phyloP scores from a whole-genome alignment of 2,113 vertebrate genomes.

The Cynopterus brachyotis region DNA sequence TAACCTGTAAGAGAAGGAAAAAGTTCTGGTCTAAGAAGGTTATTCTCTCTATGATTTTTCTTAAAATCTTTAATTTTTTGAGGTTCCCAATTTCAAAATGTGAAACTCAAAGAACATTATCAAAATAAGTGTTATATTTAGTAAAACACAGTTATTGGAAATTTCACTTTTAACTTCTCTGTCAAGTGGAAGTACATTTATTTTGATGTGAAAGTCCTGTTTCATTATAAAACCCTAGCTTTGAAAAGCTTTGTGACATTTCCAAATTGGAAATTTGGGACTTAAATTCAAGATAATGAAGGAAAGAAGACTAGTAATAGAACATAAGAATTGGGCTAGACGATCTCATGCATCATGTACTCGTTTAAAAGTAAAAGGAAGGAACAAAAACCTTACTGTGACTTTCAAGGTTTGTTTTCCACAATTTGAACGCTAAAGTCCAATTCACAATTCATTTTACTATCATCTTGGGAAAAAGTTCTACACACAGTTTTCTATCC shows the following conservation, averaged over 20 bases:
- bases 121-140: slow-evolving; percentile 19
- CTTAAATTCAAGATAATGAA: slow-evolving; percentile 62
- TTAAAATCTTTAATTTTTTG: neutral
- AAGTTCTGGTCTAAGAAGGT: neutral
- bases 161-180: slow-evolving; percentile 64
- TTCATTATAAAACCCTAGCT: slow-evolving; percentile 63
- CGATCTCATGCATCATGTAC: slow-evolving; percentile 14
- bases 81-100: slow-evolving; percentile 39
- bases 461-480: neutral
- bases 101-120: slow-evolving; percentile 41
- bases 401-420: slow-evolving; percentile 4
- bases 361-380: slow-evolving; percentile 2
- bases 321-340: slow-evolving; percentile 46
- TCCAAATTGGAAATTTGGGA: slow-evolving; percentile 65
- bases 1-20: slow-evolving; percentile 37
- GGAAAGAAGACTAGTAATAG: slow-evolving; percentile 56
- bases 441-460: slow-evolving; percentile 4
- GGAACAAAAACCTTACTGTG: slow-evolving; percentile 33
- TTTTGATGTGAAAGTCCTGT: slow-evolving; percentile 48
- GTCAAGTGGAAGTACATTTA: slow-evolving; percentile 55
- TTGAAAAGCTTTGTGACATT: slow-evolving; percentile 60
- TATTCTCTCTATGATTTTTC: slow-evolving; percentile 29
- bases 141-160: slow-evolving; percentile 39
- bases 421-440: neutral
- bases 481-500: neutral